phyloP scores from a whole-genome alignment of 2,888 invertebrate species.

The Pachydiplax longipennis region DNA sequence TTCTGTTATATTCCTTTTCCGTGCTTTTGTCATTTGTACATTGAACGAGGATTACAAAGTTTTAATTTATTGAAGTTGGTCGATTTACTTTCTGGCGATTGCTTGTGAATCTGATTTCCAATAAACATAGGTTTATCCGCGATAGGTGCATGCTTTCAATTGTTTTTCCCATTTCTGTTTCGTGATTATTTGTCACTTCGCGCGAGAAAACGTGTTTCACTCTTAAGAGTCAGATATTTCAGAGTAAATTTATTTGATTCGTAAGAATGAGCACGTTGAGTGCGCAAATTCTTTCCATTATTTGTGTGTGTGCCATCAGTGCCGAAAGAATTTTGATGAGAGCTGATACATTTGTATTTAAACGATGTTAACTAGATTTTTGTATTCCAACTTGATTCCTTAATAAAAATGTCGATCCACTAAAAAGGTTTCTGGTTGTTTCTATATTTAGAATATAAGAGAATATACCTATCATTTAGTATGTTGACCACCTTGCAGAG shows the following conservation, averaged over 20 bases:
- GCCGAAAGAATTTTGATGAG: neutral
- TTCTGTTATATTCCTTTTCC: neutral
- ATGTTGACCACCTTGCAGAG: neutral
- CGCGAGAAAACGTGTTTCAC: neutral
- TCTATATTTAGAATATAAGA: neutral
- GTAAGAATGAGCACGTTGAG: neutral
- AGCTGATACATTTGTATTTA: neutral
- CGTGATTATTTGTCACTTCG: neutral
- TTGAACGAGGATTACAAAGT: neutral
- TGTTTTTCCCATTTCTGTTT: neutral
- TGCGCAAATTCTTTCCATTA: neutral
- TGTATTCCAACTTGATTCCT: conserved; percentile 17
- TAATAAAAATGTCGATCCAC: conserved; percentile 9
- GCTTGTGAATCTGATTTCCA: neutral
- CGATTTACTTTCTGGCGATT: neutral
- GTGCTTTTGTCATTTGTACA: neutral
- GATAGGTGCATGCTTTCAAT: neutral
- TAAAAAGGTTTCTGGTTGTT: neutral
- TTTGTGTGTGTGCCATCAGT: neutral
- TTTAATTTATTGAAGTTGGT: neutral
- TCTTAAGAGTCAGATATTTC: neutral
- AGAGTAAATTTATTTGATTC: neutral
- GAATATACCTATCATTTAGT: no score
- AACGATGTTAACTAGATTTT: neutral
- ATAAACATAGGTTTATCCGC: neutral